Base-by-base conservation (phyloP, 2,888 invertebrate genomes). In the Hypena proboscidalis region DNA sequence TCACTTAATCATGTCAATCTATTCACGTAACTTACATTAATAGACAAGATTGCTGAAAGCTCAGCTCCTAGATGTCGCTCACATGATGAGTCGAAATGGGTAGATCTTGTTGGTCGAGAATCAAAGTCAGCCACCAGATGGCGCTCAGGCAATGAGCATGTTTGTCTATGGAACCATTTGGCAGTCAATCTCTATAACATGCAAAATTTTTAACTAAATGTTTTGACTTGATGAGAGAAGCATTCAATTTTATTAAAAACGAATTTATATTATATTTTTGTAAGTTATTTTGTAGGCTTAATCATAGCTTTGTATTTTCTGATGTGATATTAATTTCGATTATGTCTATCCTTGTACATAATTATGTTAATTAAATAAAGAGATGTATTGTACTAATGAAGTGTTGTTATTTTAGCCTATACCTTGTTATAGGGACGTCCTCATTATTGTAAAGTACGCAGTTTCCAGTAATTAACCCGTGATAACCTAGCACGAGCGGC, bases 311-410 rank as follows among this genome's bases (percentile, higher is more conserved):
- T 62, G 57, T 64, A 64, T 69, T 70, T 71, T 68, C 58, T 52
- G 54, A 74, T 78, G 78, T 78, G 78, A 77, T 78, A 78, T 78
- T 78, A 75, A 71, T 74, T 70, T 67, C 40, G 59, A 56, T 63
- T 61, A 54, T 58, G 32, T 54, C 30, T 49, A 39, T 39, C 50
- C 66, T 56, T 61, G 40, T 66, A 40, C 42, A 52, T 36, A 60
- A 35, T 13, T 42, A 20, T 42, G 31, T 33, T 58, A 41, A 43
- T 31, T 17, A 33, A 66, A 66, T 62, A 62, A 53, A 61, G 33
- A 11, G 46, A 23, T 48, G 32, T 44, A 57, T 39, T 40, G 13
- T 34, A 29, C n/a, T 4, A 15, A 9, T 6, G 22, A 4, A 10
- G 6, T 15, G n/a, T 20, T 19, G 0, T 25, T 30, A 30, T 8